Evolutionary conservation across 2,888 invertebrate species (phyloP).

Genomic region (Sepioteuthis lessoniana): DNA sequence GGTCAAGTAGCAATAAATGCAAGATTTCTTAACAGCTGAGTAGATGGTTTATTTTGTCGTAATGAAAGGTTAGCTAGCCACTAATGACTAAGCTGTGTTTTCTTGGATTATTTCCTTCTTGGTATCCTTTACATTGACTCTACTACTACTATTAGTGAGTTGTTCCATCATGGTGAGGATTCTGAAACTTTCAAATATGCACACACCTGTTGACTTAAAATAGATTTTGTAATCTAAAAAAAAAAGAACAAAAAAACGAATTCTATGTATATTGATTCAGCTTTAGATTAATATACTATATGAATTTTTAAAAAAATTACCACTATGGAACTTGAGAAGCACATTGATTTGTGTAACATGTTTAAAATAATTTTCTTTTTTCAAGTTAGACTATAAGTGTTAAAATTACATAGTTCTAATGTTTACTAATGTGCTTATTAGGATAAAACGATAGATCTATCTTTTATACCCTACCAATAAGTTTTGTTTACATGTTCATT

Average conservation of each 20-base stretch:
- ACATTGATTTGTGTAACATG: too few relatives aligned
- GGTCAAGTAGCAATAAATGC: constrained; percentile 25
- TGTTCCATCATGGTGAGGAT: not conserved
- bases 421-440: too few relatives aligned
- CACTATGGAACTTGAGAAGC: too few relatives aligned
- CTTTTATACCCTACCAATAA: too few relatives aligned
- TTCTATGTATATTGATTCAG: too few relatives aligned
- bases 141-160: not conserved
- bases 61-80: not conserved
- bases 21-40: not conserved
- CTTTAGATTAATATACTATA: too few relatives aligned
- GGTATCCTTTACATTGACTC: not conserved
- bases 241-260: not conserved
- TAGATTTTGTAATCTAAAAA: not conserved
- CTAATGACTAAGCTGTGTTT: not conserved
- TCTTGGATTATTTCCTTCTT: not conserved
- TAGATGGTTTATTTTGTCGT: not conserved
- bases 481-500: too few relatives aligned
- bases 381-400: too few relatives aligned
- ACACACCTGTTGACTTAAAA: not conserved
- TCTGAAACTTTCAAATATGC: not conserved
- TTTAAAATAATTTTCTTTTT: too few relatives aligned
- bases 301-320: too few relatives aligned
- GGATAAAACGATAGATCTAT: too few relatives aligned
- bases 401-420: too few relatives aligned